Conservation (phyloP, 2,888 invertebrate species). For the Epistrophe eligans region DNA sequence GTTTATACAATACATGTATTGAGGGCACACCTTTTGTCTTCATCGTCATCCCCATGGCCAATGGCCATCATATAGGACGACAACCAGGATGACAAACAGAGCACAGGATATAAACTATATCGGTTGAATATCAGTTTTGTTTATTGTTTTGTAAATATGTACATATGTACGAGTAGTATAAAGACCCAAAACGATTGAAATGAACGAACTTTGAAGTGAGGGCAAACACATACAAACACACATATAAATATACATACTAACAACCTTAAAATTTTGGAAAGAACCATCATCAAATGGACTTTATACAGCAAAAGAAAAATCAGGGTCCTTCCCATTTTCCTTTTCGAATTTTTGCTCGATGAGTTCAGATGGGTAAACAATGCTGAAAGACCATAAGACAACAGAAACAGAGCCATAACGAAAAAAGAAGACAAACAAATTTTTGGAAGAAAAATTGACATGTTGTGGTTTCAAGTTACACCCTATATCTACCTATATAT, state of each 20-base stretch:
- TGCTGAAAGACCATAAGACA: slow-evolving; percentile 70
- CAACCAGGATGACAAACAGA: too few species aligned
- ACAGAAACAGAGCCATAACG: slow-evolving; percentile 70
- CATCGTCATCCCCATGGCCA: slow-evolving; percentile 42
- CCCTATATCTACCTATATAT: not conserved
- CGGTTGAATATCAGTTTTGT: slow-evolving; percentile 59
- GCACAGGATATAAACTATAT: slow-evolving; percentile 32
- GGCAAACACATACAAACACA: slow-evolving; percentile 5
- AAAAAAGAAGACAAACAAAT: slow-evolving; percentile 62
- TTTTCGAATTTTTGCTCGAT: slow-evolving; percentile 64
- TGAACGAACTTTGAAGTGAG: slow-evolving; percentile 58
- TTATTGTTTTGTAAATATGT: slow-evolving; percentile 73
- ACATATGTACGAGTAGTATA: too few species aligned
- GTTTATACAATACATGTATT: slow-evolving; percentile 22
- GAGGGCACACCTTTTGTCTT: slow-evolving; percentile 67
- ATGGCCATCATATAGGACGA: not conserved
- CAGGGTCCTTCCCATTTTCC: slow-evolving; percentile 54
- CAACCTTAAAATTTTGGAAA: slow-evolving; percentile 37
- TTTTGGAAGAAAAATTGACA: slow-evolving; percentile 67
- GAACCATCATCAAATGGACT: slow-evolving; percentile 39
- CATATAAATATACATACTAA: not conserved
- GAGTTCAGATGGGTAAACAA: slow-evolving; percentile 71
- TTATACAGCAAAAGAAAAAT: slow-evolving; percentile 47
- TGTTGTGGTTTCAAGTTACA: slow-evolving; percentile 71
- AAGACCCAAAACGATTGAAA: slow-evolving; percentile 51